These are phyloP conservation scores for Rhombomys opimus DNA, from an alignment of 2,113 vertebrate genomes.

Conservation along the genomic window DNA sequence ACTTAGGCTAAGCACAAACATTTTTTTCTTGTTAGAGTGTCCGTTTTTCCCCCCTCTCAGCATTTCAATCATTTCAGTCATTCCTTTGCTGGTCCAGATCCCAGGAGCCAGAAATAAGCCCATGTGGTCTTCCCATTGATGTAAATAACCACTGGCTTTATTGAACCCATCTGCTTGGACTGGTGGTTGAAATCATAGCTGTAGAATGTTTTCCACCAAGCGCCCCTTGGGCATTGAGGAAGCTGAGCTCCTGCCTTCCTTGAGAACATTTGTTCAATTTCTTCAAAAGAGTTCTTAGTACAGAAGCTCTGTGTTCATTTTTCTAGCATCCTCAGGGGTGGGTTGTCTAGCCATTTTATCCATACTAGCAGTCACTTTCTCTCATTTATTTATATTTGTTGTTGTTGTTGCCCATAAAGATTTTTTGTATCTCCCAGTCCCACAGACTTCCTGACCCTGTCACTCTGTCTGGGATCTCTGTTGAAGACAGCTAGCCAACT, in stretches of 20 bases:
- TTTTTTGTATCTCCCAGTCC: neutral
- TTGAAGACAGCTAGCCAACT: neutral
- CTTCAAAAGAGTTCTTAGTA: neutral
- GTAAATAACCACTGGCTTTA: slow-evolving; percentile 77
- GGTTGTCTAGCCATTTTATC: neutral
- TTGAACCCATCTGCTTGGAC: slow-evolving; percentile 78
- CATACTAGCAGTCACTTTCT: neutral
- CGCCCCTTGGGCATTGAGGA: neutral
- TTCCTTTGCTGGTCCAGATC: slow-evolving; percentile 72
- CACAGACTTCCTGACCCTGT: neutral
- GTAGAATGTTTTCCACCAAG: slow-evolving; percentile 58
- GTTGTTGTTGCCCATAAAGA: neutral
- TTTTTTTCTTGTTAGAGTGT: slow-evolving; percentile 65
- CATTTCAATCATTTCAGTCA: slow-evolving; percentile 65
- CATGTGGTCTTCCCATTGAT: slow-evolving; percentile 50
- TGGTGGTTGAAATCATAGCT: slow-evolving; percentile 65
- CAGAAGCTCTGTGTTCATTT: neutral
- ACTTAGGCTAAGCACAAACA: neutral
- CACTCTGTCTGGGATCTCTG: neutral
- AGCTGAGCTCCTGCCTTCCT: neutral
- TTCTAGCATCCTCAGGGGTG: neutral
- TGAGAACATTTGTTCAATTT: neutral
- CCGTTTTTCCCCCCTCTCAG: slow-evolving; percentile 60
- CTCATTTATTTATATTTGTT: neutral
- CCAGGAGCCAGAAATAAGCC: slow-evolving; percentile 78